These are phyloP conservation scores for Steinernema hermaphroditum DNA, from an alignment of 2,888 invertebrate genomes.

Conservation along the genomic window DNA sequence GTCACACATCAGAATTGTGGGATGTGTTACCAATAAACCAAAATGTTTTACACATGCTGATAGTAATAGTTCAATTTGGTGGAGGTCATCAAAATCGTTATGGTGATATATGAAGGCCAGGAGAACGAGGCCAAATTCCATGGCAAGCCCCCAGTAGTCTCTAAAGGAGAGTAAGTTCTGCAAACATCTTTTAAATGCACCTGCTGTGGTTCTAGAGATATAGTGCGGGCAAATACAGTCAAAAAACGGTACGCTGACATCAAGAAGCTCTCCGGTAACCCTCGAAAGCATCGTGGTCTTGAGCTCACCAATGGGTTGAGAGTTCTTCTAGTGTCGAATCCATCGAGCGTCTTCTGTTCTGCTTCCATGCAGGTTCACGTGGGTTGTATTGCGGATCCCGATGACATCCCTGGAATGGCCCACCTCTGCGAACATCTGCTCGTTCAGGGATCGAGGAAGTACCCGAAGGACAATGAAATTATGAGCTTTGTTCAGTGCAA, in stretches of 20 bases:
- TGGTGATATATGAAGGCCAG: neutral
- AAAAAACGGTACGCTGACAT: neutral
- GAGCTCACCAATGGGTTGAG: slow-evolving; percentile 83
- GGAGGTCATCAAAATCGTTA: neutral
- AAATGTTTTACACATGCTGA: no score
- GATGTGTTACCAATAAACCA: no score
- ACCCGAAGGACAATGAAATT: slow-evolving; percentile 61
- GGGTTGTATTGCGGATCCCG: slow-evolving; percentile 82
- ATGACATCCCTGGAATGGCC: slow-evolving; percentile 84
- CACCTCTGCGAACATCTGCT: slow-evolving; percentile 99
- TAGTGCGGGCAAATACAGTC: neutral
- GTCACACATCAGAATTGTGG: no score
- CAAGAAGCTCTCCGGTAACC: neutral
- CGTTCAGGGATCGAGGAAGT: slow-evolving; percentile 87
- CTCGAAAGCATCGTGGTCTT: slow-evolving; percentile 77
- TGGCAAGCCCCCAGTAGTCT: no score
- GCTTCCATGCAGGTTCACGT: slow-evolving; percentile 87
- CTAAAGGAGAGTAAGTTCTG: neutral
- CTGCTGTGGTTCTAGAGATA: neutral
- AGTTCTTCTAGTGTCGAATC: slow-evolving; percentile 86
- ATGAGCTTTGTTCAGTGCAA: neutral
- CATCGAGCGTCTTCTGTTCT: slow-evolving; percentile 78
- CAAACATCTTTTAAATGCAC: neutral
- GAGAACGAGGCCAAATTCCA: no score
- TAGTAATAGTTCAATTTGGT: neutral